These are phyloP conservation scores for Anagrus nilaparvatae DNA, from an alignment of 1,140 invertebrate genomes.

Conservation along the genomic window DNA sequence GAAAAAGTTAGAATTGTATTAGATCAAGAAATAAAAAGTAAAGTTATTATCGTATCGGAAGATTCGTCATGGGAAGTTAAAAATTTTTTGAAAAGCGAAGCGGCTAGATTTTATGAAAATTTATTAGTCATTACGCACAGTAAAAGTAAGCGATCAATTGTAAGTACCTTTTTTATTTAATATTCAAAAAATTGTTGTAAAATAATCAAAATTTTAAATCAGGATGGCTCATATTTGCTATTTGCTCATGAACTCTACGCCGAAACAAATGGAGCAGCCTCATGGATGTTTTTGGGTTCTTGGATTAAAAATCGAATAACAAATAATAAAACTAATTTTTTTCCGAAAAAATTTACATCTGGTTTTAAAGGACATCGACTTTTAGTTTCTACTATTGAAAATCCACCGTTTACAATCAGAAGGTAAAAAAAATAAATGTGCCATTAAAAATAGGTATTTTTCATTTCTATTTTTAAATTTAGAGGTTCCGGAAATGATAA, in stretches of 20 bases:
- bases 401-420: constrained; percentile 59
- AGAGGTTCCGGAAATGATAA: constrained; percentile 37
- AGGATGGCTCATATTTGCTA: constrained; percentile 56
- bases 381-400: constrained; percentile 50
- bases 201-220: constrained; percentile 18
- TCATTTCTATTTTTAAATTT: constrained; percentile 20
- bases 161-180: constrained; percentile 21
- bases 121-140: constrained; percentile 50
- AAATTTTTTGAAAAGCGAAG: constrained; percentile 51
- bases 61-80: constrained; percentile 60
- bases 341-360: constrained; percentile 52
- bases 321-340: constrained; percentile 46
- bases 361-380: constrained; percentile 65
- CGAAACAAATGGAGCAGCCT: constrained; percentile 55
- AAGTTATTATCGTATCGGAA: constrained; percentile 47
- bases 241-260: constrained; percentile 60
- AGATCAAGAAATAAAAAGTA: constrained; percentile 46
- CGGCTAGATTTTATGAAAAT: constrained; percentile 53
- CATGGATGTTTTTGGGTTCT: constrained; percentile 50
- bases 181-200: not conserved
- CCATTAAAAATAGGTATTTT: constrained; percentile 8
- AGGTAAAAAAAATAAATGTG: constrained; percentile 36
- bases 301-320: constrained; percentile 52
- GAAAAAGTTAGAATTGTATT: constrained; percentile 45
- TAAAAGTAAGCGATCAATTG: constrained; percentile 16